Conservation (phyloP, 2,888 invertebrate species). For the Papilio gigon region DNA sequence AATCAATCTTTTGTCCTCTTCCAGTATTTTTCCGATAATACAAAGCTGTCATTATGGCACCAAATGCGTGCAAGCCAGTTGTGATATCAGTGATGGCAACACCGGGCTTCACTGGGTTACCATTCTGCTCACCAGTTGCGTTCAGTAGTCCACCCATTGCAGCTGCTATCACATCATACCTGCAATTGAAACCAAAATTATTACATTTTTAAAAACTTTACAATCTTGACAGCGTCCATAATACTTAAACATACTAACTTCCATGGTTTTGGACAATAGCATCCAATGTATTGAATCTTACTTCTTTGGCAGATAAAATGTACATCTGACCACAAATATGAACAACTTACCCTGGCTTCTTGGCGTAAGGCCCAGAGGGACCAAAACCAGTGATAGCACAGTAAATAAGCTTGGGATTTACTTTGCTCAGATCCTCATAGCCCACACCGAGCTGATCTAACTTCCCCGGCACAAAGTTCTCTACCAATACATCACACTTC, state of each 20-base stretch:
- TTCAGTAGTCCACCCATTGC: conserved; percentile 95
- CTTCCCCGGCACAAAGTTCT: conserved; percentile 97
- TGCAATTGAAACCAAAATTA: too few relatives aligned
- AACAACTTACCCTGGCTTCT: conserved; percentile 87
- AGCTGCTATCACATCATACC: conserved; percentile 96
- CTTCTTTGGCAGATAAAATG: too few relatives aligned
- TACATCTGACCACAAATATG: not conserved
- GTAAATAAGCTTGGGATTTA: conserved; percentile 92
- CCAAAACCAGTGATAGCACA: conserved; percentile 98
- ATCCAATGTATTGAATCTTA: too few relatives aligned
- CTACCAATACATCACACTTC: conserved; percentile 93
- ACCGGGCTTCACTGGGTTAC: conserved; percentile 94
- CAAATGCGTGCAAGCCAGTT: conserved; percentile 96
- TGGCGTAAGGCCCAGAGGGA: conserved; percentile 90
- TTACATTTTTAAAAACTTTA: too few relatives aligned
- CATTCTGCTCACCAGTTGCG: conserved; percentile 92
- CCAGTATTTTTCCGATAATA: conserved; percentile 89
- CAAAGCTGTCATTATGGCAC: conserved; percentile 96
- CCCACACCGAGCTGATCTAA: conserved; percentile 88
- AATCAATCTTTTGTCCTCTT: conserved; percentile 95
- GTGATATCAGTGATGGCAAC: conserved; percentile 96
- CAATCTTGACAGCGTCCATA: too few relatives aligned
- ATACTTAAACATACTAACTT: too few relatives aligned
- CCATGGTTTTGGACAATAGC: too few relatives aligned
- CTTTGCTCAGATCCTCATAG: conserved; percentile 86